Evolutionary conservation across 2,888 invertebrate species (phyloP).

Genomic region (Eupithecia abbreviata): DNA sequence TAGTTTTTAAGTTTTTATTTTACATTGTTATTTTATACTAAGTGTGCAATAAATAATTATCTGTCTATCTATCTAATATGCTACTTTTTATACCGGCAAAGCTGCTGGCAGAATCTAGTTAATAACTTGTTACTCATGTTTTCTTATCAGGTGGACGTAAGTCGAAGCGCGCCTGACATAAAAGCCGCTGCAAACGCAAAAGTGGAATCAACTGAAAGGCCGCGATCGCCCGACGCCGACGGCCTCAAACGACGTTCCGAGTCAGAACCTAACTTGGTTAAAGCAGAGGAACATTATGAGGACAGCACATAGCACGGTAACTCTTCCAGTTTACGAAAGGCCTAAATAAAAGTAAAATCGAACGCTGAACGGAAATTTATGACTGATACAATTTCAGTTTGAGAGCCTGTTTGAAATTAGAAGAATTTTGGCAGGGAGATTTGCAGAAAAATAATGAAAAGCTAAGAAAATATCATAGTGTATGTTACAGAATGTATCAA

Average conservation of each 20-base stretch:
- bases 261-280: conserved; percentile 85
- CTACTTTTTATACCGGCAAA: not conserved
- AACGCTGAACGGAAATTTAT: not conserved
- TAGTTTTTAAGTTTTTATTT: too few species aligned
- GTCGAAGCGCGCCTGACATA: conserved; percentile 86
- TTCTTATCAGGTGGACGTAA: conserved; percentile 72
- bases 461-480: not conserved
- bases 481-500: not conserved
- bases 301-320: conserved; percentile 60
- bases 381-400: not conserved
- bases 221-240: conserved; percentile 66
- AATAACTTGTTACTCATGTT: not conserved
- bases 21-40: too few species aligned
- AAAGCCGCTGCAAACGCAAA: conserved; percentile 64
- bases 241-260: conserved; percentile 85
- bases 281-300: conserved; percentile 75
- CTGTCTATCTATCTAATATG: not conserved
- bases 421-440: not conserved
- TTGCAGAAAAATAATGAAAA: not conserved
- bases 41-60: too few species aligned
- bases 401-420: not conserved
- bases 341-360: not conserved
- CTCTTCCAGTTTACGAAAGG: not conserved
- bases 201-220: conserved; percentile 57
- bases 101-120: not conserved